Percentiles rank a stretch among this genome's conserved stretches.
Evolutionary conservation across 2,888 invertebrate genomes (phyloP).

Genomic region (Nomada lathburiana): DNA sequence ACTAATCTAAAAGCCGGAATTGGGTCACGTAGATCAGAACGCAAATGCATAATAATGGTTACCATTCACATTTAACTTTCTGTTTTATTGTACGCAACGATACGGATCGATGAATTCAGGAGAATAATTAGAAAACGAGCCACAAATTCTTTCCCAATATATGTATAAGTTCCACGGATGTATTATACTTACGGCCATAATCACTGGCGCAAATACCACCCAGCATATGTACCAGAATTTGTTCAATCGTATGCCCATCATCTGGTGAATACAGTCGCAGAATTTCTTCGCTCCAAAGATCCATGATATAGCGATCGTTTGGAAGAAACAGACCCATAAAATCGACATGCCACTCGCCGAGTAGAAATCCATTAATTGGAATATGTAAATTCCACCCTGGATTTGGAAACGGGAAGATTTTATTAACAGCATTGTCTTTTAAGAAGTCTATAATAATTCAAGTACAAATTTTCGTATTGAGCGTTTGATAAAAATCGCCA

Average conservation of each 20-base stretch:
- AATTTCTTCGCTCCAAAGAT: slow-evolving; percentile 87
- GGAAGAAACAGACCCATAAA: slow-evolving; percentile 87
- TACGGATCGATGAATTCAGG: no score
- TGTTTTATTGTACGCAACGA: no score
- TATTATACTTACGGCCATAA: slow-evolving; percentile 86
- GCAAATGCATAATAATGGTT: no score
- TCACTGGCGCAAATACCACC: slow-evolving; percentile 87
- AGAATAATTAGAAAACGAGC: not conserved
- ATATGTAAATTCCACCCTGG: slow-evolving; percentile 85
- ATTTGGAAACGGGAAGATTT: not conserved
- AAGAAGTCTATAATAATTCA: not conserved
- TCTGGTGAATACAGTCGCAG: slow-evolving; percentile 87
- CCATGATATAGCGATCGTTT: slow-evolving; percentile 87
- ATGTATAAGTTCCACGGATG: not conserved
- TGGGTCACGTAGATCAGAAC: no score
- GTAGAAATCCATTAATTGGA: slow-evolving; percentile 86
- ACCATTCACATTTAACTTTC: no score
- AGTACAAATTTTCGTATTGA: not conserved
- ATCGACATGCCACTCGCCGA: slow-evolving; percentile 87
- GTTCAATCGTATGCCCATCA: slow-evolving; percentile 87
- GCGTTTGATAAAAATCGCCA: slow-evolving; percentile 9
- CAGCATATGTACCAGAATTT: slow-evolving; percentile 87
- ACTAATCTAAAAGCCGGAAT: no score
- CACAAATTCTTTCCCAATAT: not conserved
- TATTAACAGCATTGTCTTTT: no score